Conservation (phyloP, 2,113 vertebrate genomes). For the Ellobius talpinus region DNA sequence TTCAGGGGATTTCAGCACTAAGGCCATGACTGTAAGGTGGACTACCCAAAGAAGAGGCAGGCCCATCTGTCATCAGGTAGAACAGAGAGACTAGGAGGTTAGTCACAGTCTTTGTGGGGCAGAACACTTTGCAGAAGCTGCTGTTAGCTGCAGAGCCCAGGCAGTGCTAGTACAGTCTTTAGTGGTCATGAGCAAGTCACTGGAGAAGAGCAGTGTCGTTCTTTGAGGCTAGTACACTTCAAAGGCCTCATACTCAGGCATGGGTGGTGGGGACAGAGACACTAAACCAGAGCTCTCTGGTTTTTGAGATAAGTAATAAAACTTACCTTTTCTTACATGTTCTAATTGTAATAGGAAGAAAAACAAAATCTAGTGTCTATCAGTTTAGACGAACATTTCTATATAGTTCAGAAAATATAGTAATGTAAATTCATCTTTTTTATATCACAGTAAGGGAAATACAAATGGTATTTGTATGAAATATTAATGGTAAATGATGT, state of each 20-base stretch:
- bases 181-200: background rate
- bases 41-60: background rate
- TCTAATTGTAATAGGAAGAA: background rate
- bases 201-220: background rate
- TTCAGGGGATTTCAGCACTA: background rate
- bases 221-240: background rate
- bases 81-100: background rate
- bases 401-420: background rate
- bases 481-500: background rate
- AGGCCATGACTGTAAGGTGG: background rate
- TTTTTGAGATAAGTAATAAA: conserved; percentile 17
- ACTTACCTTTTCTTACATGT: background rate
- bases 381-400: background rate
- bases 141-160: background rate
- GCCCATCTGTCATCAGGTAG: background rate
- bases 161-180: background rate
- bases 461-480: background rate
- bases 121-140: background rate
- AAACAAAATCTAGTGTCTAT: background rate
- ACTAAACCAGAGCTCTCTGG: background rate
- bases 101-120: background rate
- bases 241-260: background rate
- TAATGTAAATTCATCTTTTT: background rate
- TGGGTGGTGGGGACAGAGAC: too few species aligned
- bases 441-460: background rate